A percentile compares a stretch with the other conserved stretches of the same genome.
Evolutionary conservation across 2,797 vertebrate species (phyloP).

Genomic region (Eleutherodactylus coqui): DNA sequence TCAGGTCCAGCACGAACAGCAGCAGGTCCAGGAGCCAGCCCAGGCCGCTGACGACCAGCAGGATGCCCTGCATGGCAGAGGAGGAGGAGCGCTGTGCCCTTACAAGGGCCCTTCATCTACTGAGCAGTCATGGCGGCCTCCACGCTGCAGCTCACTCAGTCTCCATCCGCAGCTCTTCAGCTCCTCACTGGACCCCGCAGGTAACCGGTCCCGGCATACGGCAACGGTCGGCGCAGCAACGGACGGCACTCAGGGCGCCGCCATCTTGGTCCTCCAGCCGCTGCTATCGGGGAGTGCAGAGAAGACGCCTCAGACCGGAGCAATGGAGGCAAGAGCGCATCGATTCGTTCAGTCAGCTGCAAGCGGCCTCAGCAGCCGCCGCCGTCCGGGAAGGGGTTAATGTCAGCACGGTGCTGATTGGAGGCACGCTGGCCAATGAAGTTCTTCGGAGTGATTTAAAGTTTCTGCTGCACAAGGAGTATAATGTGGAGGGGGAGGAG

Average conservation of each 20-base stretch:
- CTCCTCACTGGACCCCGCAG: no score
- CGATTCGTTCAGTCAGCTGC: neutral
- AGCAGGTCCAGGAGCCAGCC: constrained; percentile 73
- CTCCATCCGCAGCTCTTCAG: neutral
- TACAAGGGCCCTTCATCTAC: neutral
- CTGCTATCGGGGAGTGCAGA: neutral
- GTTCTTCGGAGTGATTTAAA: neutral
- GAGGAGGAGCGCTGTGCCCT: neutral
- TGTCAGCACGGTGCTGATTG: neutral
- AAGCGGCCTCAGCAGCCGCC: neutral
- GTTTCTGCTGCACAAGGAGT: neutral
- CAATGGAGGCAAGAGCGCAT: neutral
- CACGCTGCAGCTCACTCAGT: neutral
- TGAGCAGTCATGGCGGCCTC: neutral
- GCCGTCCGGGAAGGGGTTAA: neutral
- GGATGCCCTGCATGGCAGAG: constrained; percentile 73
- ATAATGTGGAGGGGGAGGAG: neutral
- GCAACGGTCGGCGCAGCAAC: neutral
- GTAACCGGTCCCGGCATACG: neutral
- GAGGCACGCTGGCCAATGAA: neutral
- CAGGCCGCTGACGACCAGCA: constrained; percentile 71
- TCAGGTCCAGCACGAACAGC: constrained; percentile 86
- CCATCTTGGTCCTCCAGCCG: constrained; percentile 35
- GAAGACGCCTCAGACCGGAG: neutral
- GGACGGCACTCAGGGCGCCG: neutral